Base-by-base conservation (phyloP, 2,888 invertebrate genomes). In the Leptopilina syphax region DNA sequence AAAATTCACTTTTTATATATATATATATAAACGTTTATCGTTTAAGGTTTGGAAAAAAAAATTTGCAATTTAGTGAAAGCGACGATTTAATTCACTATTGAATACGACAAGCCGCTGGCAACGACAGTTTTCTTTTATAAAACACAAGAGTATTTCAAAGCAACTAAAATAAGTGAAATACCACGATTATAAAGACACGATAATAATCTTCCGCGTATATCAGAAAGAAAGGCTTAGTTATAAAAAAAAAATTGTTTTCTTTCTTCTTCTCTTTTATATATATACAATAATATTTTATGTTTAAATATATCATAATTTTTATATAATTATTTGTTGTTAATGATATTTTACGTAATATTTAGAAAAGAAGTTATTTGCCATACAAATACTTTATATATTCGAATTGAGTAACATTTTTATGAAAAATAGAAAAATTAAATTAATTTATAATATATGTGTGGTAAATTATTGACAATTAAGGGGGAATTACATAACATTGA, bases 51-150 rank as follows among this genome's bases (percentile, higher is more conserved):
- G 57, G 27, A 24, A 24, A 24, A 70, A 27, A 57, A 54, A 57
- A 54, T 70, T 70, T 70, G 54, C 70, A 34, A 54, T 54, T 70
- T 70, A 34, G 70, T 70, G 70, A 70, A 70, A 70, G 70, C 54
- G 54, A 57, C 57, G 57, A 70, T 70, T 57, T 70, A 70, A 57
- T 70, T 70, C 7, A 34, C 54, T 70, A 27, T 13, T 70, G 54
- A 57, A 57, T 54, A 34, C 57, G 70, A 34, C 70, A 70, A 50
- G 70, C 54, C 54, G 27, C 70, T 50, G 54, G 70, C 70, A 13
- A 70, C 34, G 27, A 70, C 50, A 70, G 34, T 24, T 13, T 70
- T 70, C 70, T 70, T 68, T 8, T 70, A 54, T 27, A 70, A 70
- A 70, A 70, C 50, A 50, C 50, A 10, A 8, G 24, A 54, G 27